Evolutionary conservation across 1,140 invertebrate species (phyloP), one percentile per base, ranked within the genome.

Genomic region (Theocolax elegans): DNA sequence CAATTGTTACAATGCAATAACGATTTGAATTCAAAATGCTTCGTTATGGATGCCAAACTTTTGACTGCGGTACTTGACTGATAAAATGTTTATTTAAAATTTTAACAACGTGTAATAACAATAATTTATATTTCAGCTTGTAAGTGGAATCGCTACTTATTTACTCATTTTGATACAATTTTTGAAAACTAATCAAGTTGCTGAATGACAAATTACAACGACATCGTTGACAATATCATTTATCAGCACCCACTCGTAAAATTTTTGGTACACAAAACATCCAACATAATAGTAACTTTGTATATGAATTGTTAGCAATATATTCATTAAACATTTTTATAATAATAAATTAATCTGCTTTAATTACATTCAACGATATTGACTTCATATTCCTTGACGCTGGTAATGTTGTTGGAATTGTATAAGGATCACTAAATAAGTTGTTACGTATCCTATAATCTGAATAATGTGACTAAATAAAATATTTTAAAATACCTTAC

Each of bases 391-490:
- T n/a, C n/a, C n/a, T n/a, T 12, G 48, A 42, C 59, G 31, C 4
- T 4, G 10, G 31, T 35, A 6, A 35, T 35, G 4, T 35, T 35
- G 31, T 65, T 65, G 40, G 31, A 86, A 85, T 71, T 87, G 83
- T 19, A 87, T 76, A 2, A 86, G 67, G 42, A 87, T 84, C 1
- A 87, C 81, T 13, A 87, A 62, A 59, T 87, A 87, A 1, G 84
- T 83, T 1, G 78, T 80, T 12, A 78, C 77, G 3, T 84, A 76
- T 17, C 83, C 77, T 13, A 81, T 72, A 35, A 87, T 79, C 85
- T 87, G 44, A 38, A 69, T 40, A 35, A 35, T 35, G 31, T 35
- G n/a, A n/a, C n/a, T n/a, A n/a, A n/a, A n/a, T n/a, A n/a, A n/a
- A n/a, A n/a, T n/a, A n/a, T n/a, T n/a, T n/a, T n/a, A n/a, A n/a